Conservation (phyloP, 2,888 invertebrate species). For the Himalopsyche tibetana region DNA sequence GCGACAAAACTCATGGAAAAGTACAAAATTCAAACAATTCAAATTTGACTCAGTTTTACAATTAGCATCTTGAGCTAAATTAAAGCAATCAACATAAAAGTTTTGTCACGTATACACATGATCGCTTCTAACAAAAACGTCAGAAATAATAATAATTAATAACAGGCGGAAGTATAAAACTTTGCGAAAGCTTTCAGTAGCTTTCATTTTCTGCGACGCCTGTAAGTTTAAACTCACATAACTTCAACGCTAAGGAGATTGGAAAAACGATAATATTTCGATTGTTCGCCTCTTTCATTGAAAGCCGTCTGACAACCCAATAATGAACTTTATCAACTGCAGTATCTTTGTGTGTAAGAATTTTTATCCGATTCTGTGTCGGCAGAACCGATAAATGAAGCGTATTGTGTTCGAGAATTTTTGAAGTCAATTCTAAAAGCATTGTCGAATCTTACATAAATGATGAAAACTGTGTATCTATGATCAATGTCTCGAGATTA, state of each 20-base stretch:
- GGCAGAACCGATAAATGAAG: neutral
- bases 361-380: constrained; percentile 50
- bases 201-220: constrained; percentile 51
- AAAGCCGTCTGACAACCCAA: constrained; percentile 57
- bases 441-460: constrained; percentile 17
- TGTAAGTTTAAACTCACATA: constrained; percentile 53
- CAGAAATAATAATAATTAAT: constrained; percentile 54
- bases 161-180: constrained; percentile 44
- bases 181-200: constrained; percentile 46
- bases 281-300: constrained; percentile 57
- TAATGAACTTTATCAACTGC: constrained; percentile 60
- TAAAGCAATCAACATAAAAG: neutral
- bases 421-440: constrained; percentile 40
- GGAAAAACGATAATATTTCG: constrained; percentile 62
- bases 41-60: neutral
- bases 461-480: neutral
- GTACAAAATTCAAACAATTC: no score
- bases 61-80: neutral
- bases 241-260: constrained; percentile 52
- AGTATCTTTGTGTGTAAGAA: constrained; percentile 46
- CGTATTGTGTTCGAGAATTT: constrained; percentile 42
- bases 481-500: neutral
- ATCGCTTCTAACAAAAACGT: constrained; percentile 53
- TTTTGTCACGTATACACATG: constrained; percentile 46
- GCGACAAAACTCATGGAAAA: no score